Percentiles rank a stretch among this genome's conserved stretches.
These are phyloP conservation scores for Actenoides hombroni DNA, from an alignment of 2,113 vertebrate species.

Conservation along the genomic window DNA sequence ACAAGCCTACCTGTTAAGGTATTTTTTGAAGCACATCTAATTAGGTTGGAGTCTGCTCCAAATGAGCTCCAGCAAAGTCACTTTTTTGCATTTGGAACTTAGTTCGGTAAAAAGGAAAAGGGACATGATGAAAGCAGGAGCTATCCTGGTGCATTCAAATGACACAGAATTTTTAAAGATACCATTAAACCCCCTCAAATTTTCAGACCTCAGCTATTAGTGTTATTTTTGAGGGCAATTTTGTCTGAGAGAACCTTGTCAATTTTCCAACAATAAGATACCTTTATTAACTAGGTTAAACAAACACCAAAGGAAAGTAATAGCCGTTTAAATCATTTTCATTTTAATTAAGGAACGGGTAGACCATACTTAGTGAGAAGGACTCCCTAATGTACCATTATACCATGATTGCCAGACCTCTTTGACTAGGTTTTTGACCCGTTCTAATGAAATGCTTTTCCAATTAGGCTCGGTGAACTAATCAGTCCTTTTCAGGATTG, in stretches of 20 bases:
- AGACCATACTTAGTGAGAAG: conserved; percentile 56
- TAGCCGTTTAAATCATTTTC: conserved; percentile 61
- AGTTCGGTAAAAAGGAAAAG: not conserved
- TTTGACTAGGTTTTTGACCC: conserved; percentile 64
- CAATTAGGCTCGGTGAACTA: conserved; percentile 65
- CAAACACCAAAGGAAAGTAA: conserved; percentile 53
- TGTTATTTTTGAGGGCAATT: not conserved
- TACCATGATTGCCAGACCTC: conserved; percentile 50
- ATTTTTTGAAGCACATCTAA: not conserved
- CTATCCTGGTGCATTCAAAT: not conserved
- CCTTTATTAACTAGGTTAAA: conserved; percentile 35
- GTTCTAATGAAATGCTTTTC: conserved; percentile 72
- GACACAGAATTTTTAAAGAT: not conserved
- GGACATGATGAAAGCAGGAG: not conserved
- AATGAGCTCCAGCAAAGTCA: not conserved
- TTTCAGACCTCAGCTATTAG: not conserved
- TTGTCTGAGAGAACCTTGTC: not conserved
- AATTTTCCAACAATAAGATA: conserved; percentile 17
- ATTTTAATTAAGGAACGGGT: conserved; percentile 69
- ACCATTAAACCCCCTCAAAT: not conserved
- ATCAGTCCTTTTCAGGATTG: conserved; percentile 59
- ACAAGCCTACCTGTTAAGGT: not conserved
- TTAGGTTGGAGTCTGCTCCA: not conserved
- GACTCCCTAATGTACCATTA: conserved; percentile 63
- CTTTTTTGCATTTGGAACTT: not conserved